A percentile compares a stretch with the other conserved stretches of the same genome.
phyloP scores from a whole-genome alignment of 1,140 invertebrate species.

The Scaptodrosophila lebanonensis region DNA sequence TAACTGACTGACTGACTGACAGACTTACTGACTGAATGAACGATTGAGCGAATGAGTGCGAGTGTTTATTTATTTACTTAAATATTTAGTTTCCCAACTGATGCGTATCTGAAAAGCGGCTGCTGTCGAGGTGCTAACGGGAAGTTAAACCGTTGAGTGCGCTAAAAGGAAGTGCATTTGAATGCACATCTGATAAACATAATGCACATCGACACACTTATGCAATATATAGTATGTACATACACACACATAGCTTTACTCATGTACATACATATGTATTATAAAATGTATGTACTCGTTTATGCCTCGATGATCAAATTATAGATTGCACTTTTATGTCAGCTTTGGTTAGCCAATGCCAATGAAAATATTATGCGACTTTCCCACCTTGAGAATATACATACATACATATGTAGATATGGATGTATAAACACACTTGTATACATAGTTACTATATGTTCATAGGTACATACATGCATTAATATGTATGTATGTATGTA shows the following conservation, averaged over 20 bases:
- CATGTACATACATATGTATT: background rate
- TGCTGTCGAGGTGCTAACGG: conserved; percentile 48
- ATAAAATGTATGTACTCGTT: too few species aligned
- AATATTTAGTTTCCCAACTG: conserved; percentile 45
- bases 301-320: too few species aligned
- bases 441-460: too few species aligned
- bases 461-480: too few species aligned
- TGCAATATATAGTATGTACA: conserved; percentile 3
- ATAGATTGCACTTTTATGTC: too few species aligned
- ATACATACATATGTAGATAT: too few species aligned
- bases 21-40: background rate
- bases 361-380: too few species aligned
- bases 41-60: conserved; percentile 17
- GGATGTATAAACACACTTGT: too few species aligned
- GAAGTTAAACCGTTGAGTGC: conserved; percentile 65
- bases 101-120: conserved; percentile 53
- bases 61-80: conserved; percentile 47
- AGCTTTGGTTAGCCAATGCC: too few species aligned
- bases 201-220: conserved; percentile 54
- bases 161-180: conserved; percentile 64
- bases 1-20: background rate
- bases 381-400: too few species aligned
- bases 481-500: too few species aligned
- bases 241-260: background rate
- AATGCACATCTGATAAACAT: conserved; percentile 69